These are phyloP conservation scores for Empis stercorea DNA, from an alignment of 2,888 invertebrate species.

Conservation along the genomic window DNA sequence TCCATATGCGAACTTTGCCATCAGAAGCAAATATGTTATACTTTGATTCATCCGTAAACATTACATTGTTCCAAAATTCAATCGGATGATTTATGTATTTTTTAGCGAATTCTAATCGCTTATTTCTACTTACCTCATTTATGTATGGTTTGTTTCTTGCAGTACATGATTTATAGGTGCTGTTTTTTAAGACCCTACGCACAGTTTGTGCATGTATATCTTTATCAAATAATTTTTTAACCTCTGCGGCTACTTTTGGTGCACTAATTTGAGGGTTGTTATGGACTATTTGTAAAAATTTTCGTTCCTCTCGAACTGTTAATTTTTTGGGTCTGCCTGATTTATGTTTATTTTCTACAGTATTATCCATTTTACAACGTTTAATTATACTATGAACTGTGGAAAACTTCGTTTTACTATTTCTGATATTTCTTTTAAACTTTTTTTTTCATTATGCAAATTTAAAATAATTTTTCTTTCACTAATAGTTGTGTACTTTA, in stretches of 20 bases:
- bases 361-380: no score
- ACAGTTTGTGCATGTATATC: neutral
- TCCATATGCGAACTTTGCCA: slow-evolving; percentile 1
- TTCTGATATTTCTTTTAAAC: no score
- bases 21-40: slow-evolving; percentile 5
- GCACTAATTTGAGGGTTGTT: neutral
- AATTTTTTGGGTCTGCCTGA: neutral
- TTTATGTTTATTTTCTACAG: no score
- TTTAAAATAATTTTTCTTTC: no score
- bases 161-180: neutral
- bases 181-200: neutral
- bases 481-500: no score
- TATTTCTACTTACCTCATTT: slow-evolving; percentile 1
- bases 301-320: neutral
- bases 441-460: no score
- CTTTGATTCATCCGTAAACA: slow-evolving; percentile 4
- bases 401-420: no score
- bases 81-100: slow-evolving; percentile 3
- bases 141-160: neutral
- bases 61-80: slow-evolving; percentile 2
- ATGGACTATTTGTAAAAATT: neutral
- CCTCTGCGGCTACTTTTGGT: neutral
- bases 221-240: neutral
- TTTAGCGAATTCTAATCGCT: slow-evolving; percentile 4
- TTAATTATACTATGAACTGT: no score